A percentile compares a stretch with the other conserved stretches of the same genome.
phyloP scores from a whole-genome alignment of 2,113 vertebrate species.

The Seriola dumerili region DNA sequence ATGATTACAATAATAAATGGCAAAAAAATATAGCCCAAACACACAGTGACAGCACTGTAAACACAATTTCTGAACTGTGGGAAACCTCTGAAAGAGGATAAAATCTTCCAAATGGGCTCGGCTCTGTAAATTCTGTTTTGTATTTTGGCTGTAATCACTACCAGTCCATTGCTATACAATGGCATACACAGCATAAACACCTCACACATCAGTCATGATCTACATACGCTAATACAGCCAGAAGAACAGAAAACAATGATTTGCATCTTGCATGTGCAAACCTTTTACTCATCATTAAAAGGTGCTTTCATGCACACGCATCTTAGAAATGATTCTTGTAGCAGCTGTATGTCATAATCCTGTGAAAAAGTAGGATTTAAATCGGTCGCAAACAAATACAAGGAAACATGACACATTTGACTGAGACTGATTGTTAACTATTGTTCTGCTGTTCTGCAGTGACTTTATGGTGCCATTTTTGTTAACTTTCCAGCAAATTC shows the following conservation, averaged over 20 bases:
- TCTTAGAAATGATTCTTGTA: neutral
- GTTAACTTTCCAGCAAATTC: neutral
- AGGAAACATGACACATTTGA: neutral
- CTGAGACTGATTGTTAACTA: neutral
- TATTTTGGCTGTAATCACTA: conserved; percentile 20
- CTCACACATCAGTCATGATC: neutral
- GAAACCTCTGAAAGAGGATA: neutral
- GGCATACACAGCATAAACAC: neutral
- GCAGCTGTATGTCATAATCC: neutral
- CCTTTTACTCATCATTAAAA: conserved; percentile 10
- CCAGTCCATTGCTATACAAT: neutral
- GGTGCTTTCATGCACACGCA: neutral
- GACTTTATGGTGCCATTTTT: neutral
- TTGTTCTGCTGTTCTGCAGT: neutral
- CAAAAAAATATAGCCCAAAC: neutral
- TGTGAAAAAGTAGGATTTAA: neutral
- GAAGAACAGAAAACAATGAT: conserved; percentile 16
- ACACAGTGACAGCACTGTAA: neutral
- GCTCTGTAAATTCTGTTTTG: conserved; percentile 4
- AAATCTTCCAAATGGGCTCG: conserved; percentile 21
- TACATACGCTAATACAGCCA: conserved; percentile 4
- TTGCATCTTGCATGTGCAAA: conserved; percentile 25
- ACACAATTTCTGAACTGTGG: neutral
- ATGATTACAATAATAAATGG: conserved; percentile 1
- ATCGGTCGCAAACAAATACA: neutral